phyloP scores from a whole-genome alignment of 2,113 vertebrate genomes.

The Gallinago paraguaiae region DNA sequence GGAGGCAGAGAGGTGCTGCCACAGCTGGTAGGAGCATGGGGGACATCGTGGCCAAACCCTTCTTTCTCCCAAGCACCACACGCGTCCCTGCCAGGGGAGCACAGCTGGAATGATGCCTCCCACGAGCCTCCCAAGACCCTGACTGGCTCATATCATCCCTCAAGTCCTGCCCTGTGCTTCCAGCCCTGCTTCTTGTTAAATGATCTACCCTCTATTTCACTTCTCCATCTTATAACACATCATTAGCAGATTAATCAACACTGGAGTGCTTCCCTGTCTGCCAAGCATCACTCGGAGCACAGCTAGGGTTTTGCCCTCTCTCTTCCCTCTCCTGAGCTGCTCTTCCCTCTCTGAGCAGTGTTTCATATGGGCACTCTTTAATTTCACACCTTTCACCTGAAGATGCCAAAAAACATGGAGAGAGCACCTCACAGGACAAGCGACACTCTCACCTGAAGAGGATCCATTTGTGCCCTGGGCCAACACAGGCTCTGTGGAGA shows the following conservation, averaged over 20 bases:
- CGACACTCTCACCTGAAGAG: fast-evolving
- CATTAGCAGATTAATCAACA: neutral
- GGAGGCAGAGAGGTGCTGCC: neutral
- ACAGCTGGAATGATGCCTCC: neutral
- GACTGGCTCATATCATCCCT: fast-evolving
- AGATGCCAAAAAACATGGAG: neutral
- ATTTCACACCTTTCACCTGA: neutral
- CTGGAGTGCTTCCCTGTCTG: neutral
- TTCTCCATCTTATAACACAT: neutral
- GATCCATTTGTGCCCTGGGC: neutral
- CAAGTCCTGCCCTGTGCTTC: neutral
- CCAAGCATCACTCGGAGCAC: neutral
- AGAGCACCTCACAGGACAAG: neutral
- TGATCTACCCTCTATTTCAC: neutral
- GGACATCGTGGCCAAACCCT: neutral
- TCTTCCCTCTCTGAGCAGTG: neutral
- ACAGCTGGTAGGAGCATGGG: neutral
- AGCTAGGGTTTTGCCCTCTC: neutral
- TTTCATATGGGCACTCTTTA: neutral
- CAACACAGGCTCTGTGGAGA: neutral
- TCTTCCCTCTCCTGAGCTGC: neutral
- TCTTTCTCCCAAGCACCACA: neutral
- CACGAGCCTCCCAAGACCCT: neutral
- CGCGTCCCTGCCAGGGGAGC: fast-evolving
- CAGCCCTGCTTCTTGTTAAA: neutral